phyloP scores from a whole-genome alignment of 2,797 vertebrate genomes.

The Percopsis omiscomaycus region DNA sequence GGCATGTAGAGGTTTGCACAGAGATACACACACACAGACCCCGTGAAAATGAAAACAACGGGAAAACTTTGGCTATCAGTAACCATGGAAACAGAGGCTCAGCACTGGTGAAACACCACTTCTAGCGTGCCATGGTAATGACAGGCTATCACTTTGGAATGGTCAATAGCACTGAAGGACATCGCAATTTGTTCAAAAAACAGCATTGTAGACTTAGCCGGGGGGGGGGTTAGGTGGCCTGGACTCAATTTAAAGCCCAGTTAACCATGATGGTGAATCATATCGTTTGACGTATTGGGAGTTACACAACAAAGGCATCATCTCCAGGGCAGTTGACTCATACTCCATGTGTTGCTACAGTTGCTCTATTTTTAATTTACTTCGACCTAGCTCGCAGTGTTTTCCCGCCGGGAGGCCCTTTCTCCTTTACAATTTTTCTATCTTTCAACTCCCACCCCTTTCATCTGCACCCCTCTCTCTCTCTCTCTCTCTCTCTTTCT shows the following conservation, averaged over 20 bases:
- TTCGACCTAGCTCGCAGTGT: constrained; percentile 53
- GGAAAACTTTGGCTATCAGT: constrained; percentile 43
- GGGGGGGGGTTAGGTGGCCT: not conserved
- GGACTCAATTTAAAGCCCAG: not conserved
- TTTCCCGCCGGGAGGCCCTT: constrained; percentile 14
- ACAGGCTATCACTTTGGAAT: constrained; percentile 24
- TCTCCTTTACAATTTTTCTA: not conserved
- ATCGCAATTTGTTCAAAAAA: constrained; percentile 20
- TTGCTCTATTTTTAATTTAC: constrained; percentile 53
- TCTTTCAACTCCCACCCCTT: not conserved
- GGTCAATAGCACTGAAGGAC: constrained; percentile 17
- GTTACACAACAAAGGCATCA: constrained; percentile 23
- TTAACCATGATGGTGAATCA: not conserved
- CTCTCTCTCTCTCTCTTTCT: constrained; percentile 10
- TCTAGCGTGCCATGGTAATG: constrained; percentile 46
- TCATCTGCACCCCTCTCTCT: not conserved
- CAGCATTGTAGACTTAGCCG: no score
- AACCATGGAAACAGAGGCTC: constrained; percentile 61
- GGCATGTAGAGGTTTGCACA: no score
- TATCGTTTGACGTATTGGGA: constrained; percentile 5
- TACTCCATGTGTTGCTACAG: constrained; percentile 7
- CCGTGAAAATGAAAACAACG: not conserved
- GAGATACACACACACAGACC: not conserved
- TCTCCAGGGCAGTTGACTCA: constrained; percentile 36
- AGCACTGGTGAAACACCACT: constrained; percentile 10